A percentile compares a stretch with the other conserved stretches of the same genome.
Evolutionary conservation across 2,113 vertebrate genomes (phyloP).

Genomic region (Clinocottus analis): DNA sequence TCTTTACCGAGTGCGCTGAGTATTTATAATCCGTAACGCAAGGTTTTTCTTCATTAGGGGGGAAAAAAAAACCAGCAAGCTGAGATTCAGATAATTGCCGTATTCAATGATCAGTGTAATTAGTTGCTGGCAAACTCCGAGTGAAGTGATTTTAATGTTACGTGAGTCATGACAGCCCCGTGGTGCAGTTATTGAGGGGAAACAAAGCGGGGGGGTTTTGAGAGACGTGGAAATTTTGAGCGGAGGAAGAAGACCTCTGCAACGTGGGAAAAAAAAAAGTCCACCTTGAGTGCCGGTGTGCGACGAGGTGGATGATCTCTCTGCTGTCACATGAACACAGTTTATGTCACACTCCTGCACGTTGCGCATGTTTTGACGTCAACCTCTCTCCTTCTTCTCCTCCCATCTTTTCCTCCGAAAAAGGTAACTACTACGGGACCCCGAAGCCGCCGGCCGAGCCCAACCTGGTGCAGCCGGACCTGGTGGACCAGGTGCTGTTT

Average conservation of each 20-base stretch:
- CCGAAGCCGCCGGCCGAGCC: constrained; percentile 87
- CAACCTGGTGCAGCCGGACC: constrained; percentile 79
- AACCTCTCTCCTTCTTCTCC: not conserved
- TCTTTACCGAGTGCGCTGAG: constrained; percentile 45
- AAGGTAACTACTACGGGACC: constrained; percentile 94
- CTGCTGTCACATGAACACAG: not conserved
- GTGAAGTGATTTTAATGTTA: constrained; percentile 72
- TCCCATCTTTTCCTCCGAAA: constrained; percentile 19
- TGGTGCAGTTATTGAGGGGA: constrained; percentile 41
- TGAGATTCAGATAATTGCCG: constrained; percentile 72
- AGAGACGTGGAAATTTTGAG: constrained; percentile 40
- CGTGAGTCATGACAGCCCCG: constrained; percentile 65
- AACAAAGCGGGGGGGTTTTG: constrained; percentile 55
- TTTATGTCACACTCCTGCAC: not conserved
- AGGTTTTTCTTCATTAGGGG: constrained; percentile 65
- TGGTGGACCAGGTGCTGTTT: constrained; percentile 81
- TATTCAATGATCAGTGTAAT: constrained; percentile 81
- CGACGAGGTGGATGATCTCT: not conserved
- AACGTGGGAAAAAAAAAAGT: constrained; percentile 29
- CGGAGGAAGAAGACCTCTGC: constrained; percentile 28
- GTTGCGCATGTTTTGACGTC: not conserved
- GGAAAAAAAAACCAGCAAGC: constrained; percentile 40
- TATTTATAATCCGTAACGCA: constrained; percentile 66
- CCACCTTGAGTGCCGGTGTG: constrained; percentile 13
- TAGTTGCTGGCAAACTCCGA: constrained; percentile 69